Evolutionary conservation across 2,888 invertebrate genomes (phyloP).

Genomic region (Zonitis immaculata): DNA sequence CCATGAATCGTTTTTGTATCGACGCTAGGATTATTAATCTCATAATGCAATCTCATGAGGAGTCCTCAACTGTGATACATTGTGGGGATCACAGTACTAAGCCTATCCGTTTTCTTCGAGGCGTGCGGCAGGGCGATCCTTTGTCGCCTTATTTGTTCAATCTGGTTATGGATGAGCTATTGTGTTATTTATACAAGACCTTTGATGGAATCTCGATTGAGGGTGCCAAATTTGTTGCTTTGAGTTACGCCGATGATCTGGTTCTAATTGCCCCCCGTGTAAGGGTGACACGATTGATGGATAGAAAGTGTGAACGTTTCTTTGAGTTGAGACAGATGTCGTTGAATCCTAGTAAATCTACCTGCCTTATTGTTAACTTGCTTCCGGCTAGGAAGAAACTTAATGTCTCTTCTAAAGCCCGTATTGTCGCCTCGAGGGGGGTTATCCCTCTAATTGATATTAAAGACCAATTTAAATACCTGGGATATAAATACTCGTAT

Average conservation of each 20-base stretch:
- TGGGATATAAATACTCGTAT: too few species aligned
- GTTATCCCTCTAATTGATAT: not conserved
- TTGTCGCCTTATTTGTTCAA: slow-evolving; percentile 35
- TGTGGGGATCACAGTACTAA: not conserved
- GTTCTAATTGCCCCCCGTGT: not conserved
- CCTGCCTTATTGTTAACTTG: not conserved
- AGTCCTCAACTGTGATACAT: slow-evolving; percentile 4
- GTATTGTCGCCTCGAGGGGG: not conserved
- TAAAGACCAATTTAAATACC: too few species aligned
- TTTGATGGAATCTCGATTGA: not conserved
- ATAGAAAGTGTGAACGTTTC: too few species aligned
- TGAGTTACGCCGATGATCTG: not conserved
- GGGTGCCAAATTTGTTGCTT: not conserved
- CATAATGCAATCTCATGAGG: too few species aligned
- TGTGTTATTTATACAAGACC: not conserved
- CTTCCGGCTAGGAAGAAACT: not conserved
- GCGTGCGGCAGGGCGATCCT: slow-evolving; percentile 46
- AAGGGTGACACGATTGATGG: too few species aligned
- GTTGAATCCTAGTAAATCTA: too few species aligned
- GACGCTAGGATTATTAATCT: too few species aligned
- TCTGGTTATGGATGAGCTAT: slow-evolving; percentile 30
- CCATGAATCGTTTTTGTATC: too few species aligned
- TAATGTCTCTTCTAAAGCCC: not conserved
- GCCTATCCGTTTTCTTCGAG: slow-evolving; percentile 20
- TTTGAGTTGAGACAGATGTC: too few species aligned